A percentile compares a stretch with the other conserved stretches of the same genome.
Conservation (phyloP, 2,113 vertebrate species). For the Herpailurus yagouaroundi region DNA sequence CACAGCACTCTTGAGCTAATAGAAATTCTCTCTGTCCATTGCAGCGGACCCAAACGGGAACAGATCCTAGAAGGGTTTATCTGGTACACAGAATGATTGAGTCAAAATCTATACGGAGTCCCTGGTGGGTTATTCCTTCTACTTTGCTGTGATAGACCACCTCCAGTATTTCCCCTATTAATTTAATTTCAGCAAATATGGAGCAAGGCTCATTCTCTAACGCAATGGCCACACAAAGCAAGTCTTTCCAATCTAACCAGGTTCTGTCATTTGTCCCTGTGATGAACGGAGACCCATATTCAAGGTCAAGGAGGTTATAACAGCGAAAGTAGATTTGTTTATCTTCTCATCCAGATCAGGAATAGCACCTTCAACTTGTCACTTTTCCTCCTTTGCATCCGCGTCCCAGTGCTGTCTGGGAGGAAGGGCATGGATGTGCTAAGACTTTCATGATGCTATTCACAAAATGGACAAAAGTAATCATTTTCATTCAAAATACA, state of each 20-base stretch:
- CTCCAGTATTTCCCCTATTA: not conserved
- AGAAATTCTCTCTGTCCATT: not conserved
- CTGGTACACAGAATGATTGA: accelerated
- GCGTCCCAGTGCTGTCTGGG: not conserved
- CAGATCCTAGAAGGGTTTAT: not conserved
- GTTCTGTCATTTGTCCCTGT: not conserved
- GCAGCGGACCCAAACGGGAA: not conserved
- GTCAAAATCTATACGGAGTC: not conserved
- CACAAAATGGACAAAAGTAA: not conserved
- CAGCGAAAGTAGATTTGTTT: not conserved
- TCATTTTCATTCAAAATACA: not conserved
- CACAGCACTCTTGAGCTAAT: not conserved
- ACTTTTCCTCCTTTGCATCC: not conserved
- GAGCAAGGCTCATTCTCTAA: not conserved
- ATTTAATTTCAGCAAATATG: not conserved
- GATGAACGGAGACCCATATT: not conserved
- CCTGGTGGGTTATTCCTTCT: not conserved
- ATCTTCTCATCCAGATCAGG: not conserved
- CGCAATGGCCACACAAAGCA: not conserved
- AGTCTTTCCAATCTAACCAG: not conserved
- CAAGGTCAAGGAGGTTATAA: not conserved
- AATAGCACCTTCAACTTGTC: not conserved
- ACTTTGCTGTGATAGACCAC: not conserved
- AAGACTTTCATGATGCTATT: not conserved
- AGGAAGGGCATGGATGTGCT: not conserved